phyloP scores from a whole-genome alignment of 1,140 invertebrate genomes.

The Eupeodes corollae region DNA sequence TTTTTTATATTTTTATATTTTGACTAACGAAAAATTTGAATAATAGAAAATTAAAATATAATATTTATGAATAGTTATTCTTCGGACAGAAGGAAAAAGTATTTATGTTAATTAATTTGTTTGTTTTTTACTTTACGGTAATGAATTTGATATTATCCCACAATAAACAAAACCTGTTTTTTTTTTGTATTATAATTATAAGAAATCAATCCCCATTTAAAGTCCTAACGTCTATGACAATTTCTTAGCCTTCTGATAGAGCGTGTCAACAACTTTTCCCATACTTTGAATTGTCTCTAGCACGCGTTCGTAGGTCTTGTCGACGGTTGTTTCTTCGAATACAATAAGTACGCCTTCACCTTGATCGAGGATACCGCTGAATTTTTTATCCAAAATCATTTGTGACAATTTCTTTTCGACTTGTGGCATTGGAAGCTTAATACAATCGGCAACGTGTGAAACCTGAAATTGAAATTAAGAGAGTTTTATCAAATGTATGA shows the following conservation, averaged over 20 bases:
- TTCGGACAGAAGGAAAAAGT: too few relatives aligned
- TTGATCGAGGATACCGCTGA: slow-evolving; percentile 94
- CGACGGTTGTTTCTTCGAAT: slow-evolving; percentile 87
- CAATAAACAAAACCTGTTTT: too few relatives aligned
- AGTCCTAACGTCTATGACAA: slow-evolving; percentile 62
- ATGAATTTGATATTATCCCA: too few relatives aligned
- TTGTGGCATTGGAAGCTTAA: slow-evolving; percentile 76
- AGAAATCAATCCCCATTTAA: background rate
- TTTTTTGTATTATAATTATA: too few relatives aligned
- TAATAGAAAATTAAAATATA: too few relatives aligned
- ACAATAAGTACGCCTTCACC: slow-evolving; percentile 93
- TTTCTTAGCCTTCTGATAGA: slow-evolving; percentile 98
- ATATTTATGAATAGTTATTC: too few relatives aligned
- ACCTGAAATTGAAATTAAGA: slow-evolving; percentile 43
- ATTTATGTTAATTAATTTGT: too few relatives aligned
- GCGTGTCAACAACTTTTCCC: slow-evolving; percentile 97
- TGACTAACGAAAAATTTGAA: too few relatives aligned
- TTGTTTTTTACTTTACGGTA: too few relatives aligned
- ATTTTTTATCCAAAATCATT: slow-evolving; percentile 99
- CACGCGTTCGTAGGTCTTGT: slow-evolving; percentile 95
- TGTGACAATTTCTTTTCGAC: slow-evolving; percentile 99
- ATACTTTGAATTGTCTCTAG: slow-evolving; percentile 96
- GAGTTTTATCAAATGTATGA: background rate
- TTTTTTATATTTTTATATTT: too few relatives aligned
- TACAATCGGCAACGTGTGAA: slow-evolving; percentile 69